Evolutionary conservation across 2,888 invertebrate genomes (phyloP).

Genomic region (Athalia circularis): DNA sequence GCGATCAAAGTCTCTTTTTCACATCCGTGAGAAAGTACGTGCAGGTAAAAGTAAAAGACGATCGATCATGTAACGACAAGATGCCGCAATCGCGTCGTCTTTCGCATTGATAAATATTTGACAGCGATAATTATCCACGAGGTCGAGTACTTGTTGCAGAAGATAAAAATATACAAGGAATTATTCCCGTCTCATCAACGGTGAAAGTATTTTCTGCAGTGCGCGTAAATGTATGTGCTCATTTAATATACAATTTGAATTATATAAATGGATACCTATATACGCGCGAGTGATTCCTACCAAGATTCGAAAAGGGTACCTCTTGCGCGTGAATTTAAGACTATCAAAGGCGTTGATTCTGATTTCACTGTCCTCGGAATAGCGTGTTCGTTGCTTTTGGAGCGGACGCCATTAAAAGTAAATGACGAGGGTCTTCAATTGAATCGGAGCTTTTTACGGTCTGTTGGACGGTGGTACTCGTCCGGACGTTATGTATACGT

Average conservation of each 20-base stretch:
- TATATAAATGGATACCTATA: no score
- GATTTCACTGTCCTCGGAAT: slow-evolving; percentile 21
- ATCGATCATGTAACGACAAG: no score
- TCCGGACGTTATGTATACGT: slow-evolving; percentile 1
- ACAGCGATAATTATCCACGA: no score
- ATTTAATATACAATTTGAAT: background rate
- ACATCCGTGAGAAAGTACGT: no score
- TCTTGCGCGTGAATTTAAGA: background rate
- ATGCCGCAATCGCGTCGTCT: no score
- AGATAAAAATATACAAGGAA: background rate
- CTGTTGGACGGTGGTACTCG: slow-evolving; percentile 13
- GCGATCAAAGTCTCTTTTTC: no score
- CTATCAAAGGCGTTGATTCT: slow-evolving; percentile 5
- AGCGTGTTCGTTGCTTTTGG: slow-evolving; percentile 30
- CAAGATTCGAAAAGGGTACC: no score
- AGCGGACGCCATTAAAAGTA: slow-evolving; percentile 34
- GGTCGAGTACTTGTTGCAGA: no score
- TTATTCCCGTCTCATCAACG: background rate
- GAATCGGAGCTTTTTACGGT: slow-evolving; percentile 44
- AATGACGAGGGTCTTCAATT: slow-evolving; percentile 36
- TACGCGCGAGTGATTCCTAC: no score
- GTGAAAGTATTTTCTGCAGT: background rate
- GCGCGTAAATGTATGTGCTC: background rate
- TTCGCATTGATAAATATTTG: no score
- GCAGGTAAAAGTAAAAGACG: no score